Evolutionary conservation across 92 coral and sea anemone species (phyloP).

Genomic region (Porites evermanni): DNA sequence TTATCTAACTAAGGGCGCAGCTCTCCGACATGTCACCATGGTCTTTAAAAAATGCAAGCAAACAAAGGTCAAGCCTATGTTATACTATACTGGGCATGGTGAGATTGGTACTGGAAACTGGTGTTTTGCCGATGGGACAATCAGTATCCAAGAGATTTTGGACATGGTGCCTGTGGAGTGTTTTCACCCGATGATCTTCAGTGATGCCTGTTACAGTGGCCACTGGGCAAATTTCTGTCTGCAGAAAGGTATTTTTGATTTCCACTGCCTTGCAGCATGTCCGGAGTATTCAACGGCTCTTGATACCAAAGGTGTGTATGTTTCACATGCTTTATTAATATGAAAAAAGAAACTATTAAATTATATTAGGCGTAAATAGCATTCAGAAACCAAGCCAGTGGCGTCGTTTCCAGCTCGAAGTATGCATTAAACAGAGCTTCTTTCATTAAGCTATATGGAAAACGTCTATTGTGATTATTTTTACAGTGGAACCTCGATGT

Average conservation of each 20-base stretch:
- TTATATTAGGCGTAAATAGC: too few relatives aligned
- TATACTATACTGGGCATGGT: slow-evolving; percentile 39
- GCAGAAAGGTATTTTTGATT: neutral
- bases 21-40: neutral
- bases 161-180: neutral
- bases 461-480: too few relatives aligned
- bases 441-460: too few relatives aligned
- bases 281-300: neutral
- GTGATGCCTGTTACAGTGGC: slow-evolving; percentile 33
- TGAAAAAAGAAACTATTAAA: too few relatives aligned
- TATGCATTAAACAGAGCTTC: too few relatives aligned
- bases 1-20: neutral
- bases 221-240: slow-evolving; percentile 34
- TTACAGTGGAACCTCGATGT: too few relatives aligned
- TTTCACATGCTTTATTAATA: too few relatives aligned
- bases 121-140: slow-evolving; percentile 36
- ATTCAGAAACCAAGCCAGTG: too few relatives aligned
- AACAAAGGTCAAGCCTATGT: neutral
- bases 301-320: slow-evolving; percentile 23
- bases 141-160: slow-evolving; percentile 24
- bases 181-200: slow-evolving; percentile 16
- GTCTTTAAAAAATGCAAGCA: neutral
- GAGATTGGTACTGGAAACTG: slow-evolving; percentile 37
- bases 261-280: slow-evolving; percentile 35
- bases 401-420: too few relatives aligned